A percentile compares a stretch with the other conserved stretches of the same genome.
Evolutionary conservation across 2,797 vertebrate species (phyloP).

Genomic region (Leptoclinus maculatus): DNA sequence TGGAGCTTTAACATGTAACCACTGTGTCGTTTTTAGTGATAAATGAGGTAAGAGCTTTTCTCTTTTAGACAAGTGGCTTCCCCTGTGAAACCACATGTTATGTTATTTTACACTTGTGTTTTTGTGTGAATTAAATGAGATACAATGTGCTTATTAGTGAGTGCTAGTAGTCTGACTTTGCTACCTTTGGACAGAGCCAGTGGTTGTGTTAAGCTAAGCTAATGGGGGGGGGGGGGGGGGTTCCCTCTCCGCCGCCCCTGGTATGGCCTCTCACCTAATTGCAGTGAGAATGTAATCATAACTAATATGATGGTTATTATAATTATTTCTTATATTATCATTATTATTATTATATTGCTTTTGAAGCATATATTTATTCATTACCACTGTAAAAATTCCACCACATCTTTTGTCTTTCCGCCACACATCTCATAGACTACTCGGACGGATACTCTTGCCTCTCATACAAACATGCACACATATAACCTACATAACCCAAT

Average conservation of each 20-base stretch:
- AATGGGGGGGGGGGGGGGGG: background rate
- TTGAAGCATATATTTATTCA: background rate
- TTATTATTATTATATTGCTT: too few species aligned
- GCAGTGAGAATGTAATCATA: background rate
- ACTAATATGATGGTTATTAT: too few species aligned
- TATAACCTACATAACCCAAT: background rate
- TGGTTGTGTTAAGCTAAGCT: background rate
- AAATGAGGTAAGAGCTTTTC: background rate
- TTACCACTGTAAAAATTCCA: background rate
- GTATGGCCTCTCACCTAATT: background rate
- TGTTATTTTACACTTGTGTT: background rate
- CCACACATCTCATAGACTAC: background rate
- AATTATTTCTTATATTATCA: too few species aligned
- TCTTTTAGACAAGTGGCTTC: background rate
- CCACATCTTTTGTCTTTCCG: background rate
- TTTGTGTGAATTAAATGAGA: background rate
- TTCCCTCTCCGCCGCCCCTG: background rate
- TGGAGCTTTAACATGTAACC: slow-evolving; percentile 2
- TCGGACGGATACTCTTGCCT: too few species aligned
- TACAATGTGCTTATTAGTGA: background rate
- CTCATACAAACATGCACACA: too few species aligned
- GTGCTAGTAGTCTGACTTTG: background rate
- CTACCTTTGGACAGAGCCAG: background rate
- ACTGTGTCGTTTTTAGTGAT: background rate
- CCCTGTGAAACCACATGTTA: background rate